Conservation (phyloP, 2,797 vertebrate species). For the Masticophis lateralis region DNA sequence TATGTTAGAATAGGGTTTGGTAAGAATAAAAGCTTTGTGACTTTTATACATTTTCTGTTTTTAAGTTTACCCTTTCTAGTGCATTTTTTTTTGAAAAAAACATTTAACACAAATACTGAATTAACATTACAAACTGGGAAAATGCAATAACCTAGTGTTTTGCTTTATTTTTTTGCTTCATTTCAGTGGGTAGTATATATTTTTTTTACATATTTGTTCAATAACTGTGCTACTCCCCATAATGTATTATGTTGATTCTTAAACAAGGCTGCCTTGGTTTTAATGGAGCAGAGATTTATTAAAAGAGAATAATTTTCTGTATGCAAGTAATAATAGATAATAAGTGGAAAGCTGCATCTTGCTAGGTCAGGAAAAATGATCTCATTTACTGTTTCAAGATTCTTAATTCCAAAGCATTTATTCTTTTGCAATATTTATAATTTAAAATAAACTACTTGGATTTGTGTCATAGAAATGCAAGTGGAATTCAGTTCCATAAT, state of each 20-base stretch:
- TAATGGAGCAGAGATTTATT: not conserved
- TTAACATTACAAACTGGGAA: not conserved
- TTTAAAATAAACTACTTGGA: conserved; percentile 7
- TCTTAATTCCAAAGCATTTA: conserved; percentile 36
- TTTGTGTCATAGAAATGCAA: conserved; percentile 20
- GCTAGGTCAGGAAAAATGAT: conserved; percentile 18
- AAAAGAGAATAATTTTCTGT: not conserved
- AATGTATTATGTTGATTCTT: not conserved
- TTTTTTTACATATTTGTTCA: not conserved
- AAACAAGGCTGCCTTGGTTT: not conserved
- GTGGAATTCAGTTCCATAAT: conserved; percentile 47
- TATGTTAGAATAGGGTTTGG: not conserved
- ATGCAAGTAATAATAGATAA: not conserved
- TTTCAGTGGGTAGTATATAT: not conserved
- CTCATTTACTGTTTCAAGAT: conserved; percentile 23
- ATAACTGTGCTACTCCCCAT: not conserved
- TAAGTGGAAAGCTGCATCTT: conserved; percentile 22
- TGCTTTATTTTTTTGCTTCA: not conserved
- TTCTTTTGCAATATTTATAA: not conserved
- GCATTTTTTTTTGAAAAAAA: not conserved
- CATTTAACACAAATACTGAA: not conserved
- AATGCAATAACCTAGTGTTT: not conserved
- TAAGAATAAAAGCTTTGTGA: not conserved
- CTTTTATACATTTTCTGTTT: not conserved
- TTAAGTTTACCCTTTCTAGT: not conserved